Evolutionary conservation across 2,797 vertebrate species (phyloP).

Genomic region (Falco rusticolus): DNA sequence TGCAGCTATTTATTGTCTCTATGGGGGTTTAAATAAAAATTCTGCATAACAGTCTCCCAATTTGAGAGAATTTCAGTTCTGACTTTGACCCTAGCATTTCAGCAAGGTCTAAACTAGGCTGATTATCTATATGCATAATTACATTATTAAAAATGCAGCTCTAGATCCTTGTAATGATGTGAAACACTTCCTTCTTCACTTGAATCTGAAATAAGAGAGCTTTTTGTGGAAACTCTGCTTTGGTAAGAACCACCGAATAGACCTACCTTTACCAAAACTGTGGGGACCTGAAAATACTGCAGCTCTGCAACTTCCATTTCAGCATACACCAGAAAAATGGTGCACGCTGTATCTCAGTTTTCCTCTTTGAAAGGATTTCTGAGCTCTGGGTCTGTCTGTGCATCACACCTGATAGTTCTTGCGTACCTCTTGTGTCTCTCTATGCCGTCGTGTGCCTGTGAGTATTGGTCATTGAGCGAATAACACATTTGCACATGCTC

Average conservation of each 20-base stretch:
- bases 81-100: background rate
- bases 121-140: background rate
- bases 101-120: background rate
- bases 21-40: background rate
- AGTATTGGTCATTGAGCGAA: rapidly evolving
- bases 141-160: background rate
- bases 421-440: background rate
- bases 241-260: background rate
- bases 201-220: background rate
- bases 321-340: background rate
- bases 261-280: background rate
- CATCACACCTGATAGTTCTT: background rate
- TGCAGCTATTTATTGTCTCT: background rate
- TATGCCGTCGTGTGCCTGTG: rapidly evolving
- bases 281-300: background rate
- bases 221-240: background rate
- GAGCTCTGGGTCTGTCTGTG: background rate
- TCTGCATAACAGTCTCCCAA: background rate
- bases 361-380: background rate
- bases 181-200: background rate
- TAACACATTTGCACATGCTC: background rate
- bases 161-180: background rate
- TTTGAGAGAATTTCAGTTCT: background rate
- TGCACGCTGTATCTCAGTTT: background rate
- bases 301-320: background rate